Conservation (phyloP, 2,797 vertebrate species). For the Myotis planiceps region DNA sequence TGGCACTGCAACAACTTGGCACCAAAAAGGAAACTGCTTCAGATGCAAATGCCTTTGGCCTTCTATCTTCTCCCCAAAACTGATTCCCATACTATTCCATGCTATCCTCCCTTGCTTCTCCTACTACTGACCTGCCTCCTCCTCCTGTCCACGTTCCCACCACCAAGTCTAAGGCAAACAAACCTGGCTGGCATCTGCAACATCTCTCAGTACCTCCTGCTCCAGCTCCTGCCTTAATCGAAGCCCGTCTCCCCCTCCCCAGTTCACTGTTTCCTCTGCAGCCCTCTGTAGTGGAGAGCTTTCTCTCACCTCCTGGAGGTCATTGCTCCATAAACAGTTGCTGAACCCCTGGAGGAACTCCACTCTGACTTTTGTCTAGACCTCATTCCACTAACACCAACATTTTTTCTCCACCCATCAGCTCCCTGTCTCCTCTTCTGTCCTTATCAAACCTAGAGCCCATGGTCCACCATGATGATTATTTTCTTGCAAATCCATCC, state of each 20-base stretch:
- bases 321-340: not conserved
- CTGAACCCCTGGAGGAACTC: not conserved
- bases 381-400: not conserved
- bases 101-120: not conserved
- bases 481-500: not conserved
- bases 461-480: not conserved
- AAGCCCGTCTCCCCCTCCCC: not conserved
- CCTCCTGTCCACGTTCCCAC: not conserved
- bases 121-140: not conserved
- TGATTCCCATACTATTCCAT: not conserved
- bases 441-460: not conserved
- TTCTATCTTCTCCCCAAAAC: not conserved
- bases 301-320: not conserved
- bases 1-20: not conserved
- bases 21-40: not conserved
- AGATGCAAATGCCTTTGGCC: not conserved
- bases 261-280: not conserved
- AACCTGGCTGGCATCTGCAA: not conserved
- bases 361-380: not conserved
- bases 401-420: not conserved
- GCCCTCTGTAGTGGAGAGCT: not conserved
- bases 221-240: not conserved
- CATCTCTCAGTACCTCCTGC: not conserved
- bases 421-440: not conserved
- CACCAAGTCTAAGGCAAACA: not conserved